Evolutionary conservation across 2,888 invertebrate species (phyloP).

Genomic region (Agrochola circellaris): DNA sequence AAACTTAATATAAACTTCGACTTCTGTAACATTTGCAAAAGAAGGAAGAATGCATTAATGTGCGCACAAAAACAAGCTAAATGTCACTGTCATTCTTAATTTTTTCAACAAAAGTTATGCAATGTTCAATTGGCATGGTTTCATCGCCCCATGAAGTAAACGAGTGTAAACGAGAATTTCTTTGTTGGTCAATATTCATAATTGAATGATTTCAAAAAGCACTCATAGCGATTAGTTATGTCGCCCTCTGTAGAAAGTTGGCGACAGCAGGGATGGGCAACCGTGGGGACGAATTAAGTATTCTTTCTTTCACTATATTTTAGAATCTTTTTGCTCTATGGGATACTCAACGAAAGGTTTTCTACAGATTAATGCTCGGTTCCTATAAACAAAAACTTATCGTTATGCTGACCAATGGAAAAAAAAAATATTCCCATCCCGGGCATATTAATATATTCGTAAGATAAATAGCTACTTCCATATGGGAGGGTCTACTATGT

Average conservation of each 20-base stretch:
- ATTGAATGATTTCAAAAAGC: conserved; percentile 86
- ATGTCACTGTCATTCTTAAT: neutral
- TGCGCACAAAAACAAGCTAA: neutral
- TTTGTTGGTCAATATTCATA: conserved; percentile 83
- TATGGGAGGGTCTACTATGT: too few relatives aligned
- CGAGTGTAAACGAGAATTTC: conserved; percentile 60
- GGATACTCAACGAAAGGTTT: neutral
- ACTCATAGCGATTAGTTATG: conserved; percentile 85
- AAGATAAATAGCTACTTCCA: too few relatives aligned
- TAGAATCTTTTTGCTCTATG: neutral
- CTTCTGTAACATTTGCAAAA: neutral
- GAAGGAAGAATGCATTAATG: neutral
- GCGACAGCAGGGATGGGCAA: conserved; percentile 71
- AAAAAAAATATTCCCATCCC: too few relatives aligned
- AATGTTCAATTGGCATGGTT: conserved; percentile 1
- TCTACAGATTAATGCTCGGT: too few relatives aligned
- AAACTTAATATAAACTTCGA: neutral
- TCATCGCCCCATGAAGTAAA: conserved; percentile 47
- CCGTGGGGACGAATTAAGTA: conserved; percentile 54
- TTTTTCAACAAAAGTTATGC: conserved; percentile 14
- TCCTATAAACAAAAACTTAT: too few relatives aligned
- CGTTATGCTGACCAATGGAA: too few relatives aligned
- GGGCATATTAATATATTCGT: too few relatives aligned
- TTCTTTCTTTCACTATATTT: too few relatives aligned
- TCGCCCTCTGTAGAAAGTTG: conserved; percentile 77